Evolutionary conservation across 1,140 invertebrate genomes (phyloP), one percentile per base, ranked within the genome.

Genomic region (Tribolium madens): DNA sequence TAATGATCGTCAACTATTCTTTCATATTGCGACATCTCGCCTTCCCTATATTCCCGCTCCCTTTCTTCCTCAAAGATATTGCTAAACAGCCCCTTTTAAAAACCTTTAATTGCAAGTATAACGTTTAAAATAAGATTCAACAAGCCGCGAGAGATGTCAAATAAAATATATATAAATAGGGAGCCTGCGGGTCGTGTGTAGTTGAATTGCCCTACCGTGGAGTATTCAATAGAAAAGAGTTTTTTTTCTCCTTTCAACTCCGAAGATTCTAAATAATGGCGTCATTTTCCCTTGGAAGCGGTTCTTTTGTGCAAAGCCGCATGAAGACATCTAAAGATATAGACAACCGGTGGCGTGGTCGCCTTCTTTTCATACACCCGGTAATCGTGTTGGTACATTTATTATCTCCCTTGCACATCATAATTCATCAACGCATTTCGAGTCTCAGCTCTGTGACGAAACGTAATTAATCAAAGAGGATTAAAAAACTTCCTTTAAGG

Each of bases 181-280:
- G 26, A 14, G n/a, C 18, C 10, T 3, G 18, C 14, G 60, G 75
- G 33, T 6, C 48, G 42, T 47, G 17, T 72, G 53, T 17, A 18
- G 26, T 75, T 50, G 72, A 78, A 73, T 78, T 72, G 72, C 76
- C 74, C 69, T 12, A 13, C 73, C 76, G 74, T 46, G 53, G 71
- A 74, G 50, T 60, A 17, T 74, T 76, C 77, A 78, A 78, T 78
- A 60, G 73, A 50, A 71, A 72, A 21, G 46, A 31, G 12, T 50
- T 72, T 72, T 71, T 71, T 52, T 68, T 68, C 42, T 76, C 73
- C 78, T 77, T 79, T 79, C 75, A 79, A 76, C 78, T 70, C 31
- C 57, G 64, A 77, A 74, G 78, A 79, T 79, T 79, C 70, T 76
- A 77, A 79, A 76, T 79, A 79, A 79, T 79, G 75, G 78, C 75